Percentiles rank a stretch among this genome's conserved stretches.
Conservation (phyloP, 2,888 invertebrate genomes). For the Megalurothrips usitatus region DNA sequence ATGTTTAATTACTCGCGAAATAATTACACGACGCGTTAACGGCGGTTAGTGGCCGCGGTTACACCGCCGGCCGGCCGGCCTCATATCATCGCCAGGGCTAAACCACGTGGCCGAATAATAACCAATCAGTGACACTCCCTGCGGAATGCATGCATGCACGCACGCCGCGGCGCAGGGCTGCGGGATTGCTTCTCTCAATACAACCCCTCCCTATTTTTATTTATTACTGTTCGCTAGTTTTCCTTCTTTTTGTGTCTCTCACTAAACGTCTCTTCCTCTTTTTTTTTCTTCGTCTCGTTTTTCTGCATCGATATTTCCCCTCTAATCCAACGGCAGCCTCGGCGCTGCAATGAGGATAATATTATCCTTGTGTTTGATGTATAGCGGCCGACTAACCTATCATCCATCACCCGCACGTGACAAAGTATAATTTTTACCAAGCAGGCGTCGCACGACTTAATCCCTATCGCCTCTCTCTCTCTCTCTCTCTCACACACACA, state of each 20-base stretch:
- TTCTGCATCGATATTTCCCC: neutral
- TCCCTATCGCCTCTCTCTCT: no score
- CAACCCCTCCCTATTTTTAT: neutral
- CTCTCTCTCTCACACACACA: no score
- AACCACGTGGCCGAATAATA: no score
- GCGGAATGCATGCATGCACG: neutral
- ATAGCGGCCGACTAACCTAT: neutral
- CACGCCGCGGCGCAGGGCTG: neutral
- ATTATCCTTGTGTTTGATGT: conserved; percentile 6
- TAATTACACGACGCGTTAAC: no score
- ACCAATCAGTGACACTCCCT: no score
- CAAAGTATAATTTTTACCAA: neutral
- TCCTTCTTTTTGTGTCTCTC: no score
- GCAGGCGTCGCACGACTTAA: no score
- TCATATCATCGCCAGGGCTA: no score
- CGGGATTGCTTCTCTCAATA: neutral
- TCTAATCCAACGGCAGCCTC: neutral
- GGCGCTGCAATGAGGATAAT: neutral
- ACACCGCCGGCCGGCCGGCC: no score
- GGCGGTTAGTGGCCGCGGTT: no score
- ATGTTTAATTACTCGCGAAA: no score
- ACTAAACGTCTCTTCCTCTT: no score
- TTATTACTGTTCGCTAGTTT: neutral
- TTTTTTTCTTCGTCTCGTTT: neutral
- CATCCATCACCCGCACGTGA: neutral